Evolutionary conservation across 1,140 invertebrate genomes (phyloP), one percentile per base, ranked within the genome.

Genomic region (Cephus cinctus): DNA sequence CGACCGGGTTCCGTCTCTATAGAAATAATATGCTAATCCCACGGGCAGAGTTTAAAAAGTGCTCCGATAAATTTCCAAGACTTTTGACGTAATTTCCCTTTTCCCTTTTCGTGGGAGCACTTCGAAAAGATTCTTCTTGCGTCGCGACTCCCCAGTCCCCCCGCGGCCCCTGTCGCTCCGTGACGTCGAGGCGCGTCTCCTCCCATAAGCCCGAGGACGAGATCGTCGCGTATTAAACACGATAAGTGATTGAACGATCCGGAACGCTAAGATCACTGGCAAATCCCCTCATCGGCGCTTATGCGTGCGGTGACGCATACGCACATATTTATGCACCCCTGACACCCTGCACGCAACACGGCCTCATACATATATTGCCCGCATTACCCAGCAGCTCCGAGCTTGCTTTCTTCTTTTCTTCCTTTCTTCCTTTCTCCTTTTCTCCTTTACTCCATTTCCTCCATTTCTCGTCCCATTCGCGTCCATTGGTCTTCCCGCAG

Each of bases 21-120:
- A 71, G 67, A 76, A 75, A 75, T 76, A 76, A 75, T 76, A 76
- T 76, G 74, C 73, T 76, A 76, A 76, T 76, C 63, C 58, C 31
- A 50, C 56, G 58, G 73, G 71, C 65, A 65, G 71, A 76, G 71
- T 76, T 75, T 72, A 70, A 75, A 73, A 76, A 75, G 73, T 75
- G 70, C 57, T 60, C 63, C 69, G 69, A 76, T 76, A 75, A 76
- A 76, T 76, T 76, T 61, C 69, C 62, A 44, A 68, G 67, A 73
- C 72, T 75, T 74, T 71, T 70, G 71, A 73, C 74, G 71, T 75
- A 75, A 75, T 75, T 76, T 73, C 65, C 60, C 61, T 60, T 40
- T 48, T 50, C 47, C 34, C 35, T 55, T 47, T 55, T 59, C 56
- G 20, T 21, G 25, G 35, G 25, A 25, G 54, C 55, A 59, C 64